These are phyloP conservation scores for Cyphomyrus plagiostoma DNA, from an alignment of 2,113 vertebrate species.

Conservation along the genomic window DNA sequence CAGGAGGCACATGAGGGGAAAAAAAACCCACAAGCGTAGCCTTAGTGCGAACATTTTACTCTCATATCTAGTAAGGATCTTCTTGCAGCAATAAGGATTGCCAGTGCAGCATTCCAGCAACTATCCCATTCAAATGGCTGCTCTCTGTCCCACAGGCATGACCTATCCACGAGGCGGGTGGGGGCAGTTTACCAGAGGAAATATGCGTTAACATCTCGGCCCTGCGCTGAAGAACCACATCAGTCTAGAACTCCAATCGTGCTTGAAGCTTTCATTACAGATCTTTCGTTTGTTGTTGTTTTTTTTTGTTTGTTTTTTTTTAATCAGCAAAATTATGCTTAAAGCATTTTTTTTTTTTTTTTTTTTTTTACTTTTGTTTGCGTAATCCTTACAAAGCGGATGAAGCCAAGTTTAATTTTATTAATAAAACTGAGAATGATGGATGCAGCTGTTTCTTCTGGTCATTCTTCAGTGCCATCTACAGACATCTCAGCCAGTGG, in stretches of 20 bases:
- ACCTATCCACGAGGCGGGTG: constrained; percentile 62
- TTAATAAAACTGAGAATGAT: constrained; percentile 70
- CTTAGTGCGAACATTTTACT: background rate
- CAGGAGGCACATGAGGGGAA: background rate
- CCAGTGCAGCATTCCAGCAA: background rate
- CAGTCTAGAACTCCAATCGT: background rate
- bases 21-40: background rate
- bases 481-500: constrained; percentile 75
- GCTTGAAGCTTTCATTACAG: background rate
- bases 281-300: background rate
- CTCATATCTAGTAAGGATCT: background rate
- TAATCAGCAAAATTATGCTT: background rate
- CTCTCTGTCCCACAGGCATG: constrained; percentile 52
- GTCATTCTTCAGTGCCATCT: constrained; percentile 26
- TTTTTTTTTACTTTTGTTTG: constrained; percentile 61
- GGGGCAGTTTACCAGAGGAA: constrained; percentile 72
- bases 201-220: constrained; percentile 53
- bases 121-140: background rate
- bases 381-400: constrained; percentile 48
- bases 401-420: constrained; percentile 50
- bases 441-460: constrained; percentile 20
- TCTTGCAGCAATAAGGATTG: background rate
- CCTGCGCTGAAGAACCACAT: background rate
- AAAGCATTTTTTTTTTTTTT: constrained; percentile 17
- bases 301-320: background rate